These are phyloP conservation scores for Pluvialis apricaria DNA, from an alignment of 2,113 vertebrate genomes.

Conservation along the genomic window DNA sequence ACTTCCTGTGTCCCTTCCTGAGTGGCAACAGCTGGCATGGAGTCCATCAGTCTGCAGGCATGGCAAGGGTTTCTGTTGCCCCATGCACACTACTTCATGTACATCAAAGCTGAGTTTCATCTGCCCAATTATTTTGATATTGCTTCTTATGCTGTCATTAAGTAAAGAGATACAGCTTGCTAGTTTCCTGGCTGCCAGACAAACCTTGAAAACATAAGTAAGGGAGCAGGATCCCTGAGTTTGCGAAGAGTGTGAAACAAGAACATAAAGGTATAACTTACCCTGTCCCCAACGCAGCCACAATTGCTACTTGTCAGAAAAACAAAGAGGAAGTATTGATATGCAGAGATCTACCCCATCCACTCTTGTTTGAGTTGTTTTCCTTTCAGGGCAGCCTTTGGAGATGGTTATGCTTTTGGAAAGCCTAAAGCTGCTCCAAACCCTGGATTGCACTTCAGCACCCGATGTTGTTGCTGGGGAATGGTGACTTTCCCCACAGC, in stretches of 20 bases:
- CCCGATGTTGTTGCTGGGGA: slow-evolving; percentile 35
- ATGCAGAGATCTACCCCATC: not conserved
- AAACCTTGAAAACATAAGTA: not conserved
- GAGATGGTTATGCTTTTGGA: not conserved
- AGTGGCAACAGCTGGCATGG: not conserved
- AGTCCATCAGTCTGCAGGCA: not conserved
- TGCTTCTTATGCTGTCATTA: not conserved
- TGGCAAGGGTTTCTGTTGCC: not conserved
- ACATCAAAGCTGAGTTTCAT: not conserved
- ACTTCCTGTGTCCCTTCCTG: not conserved
- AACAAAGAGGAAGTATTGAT: not conserved
- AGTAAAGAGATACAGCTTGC: not conserved
- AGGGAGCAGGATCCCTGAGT: not conserved
- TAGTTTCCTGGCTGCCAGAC: not conserved
- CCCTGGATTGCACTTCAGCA: not conserved
- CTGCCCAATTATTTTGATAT: not conserved
- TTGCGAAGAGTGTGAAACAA: not conserved
- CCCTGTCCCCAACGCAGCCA: not conserved
- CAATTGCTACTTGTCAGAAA: not conserved
- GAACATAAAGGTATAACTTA: not conserved
- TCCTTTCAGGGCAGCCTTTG: not conserved
- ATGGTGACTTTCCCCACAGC: slow-evolving; percentile 51
- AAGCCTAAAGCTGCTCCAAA: slow-evolving; percentile 1
- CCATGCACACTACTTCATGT: not conserved
- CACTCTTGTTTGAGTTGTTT: not conserved